phyloP scores from a whole-genome alignment of 2,113 vertebrate species.

The Crotalus horridus region DNA sequence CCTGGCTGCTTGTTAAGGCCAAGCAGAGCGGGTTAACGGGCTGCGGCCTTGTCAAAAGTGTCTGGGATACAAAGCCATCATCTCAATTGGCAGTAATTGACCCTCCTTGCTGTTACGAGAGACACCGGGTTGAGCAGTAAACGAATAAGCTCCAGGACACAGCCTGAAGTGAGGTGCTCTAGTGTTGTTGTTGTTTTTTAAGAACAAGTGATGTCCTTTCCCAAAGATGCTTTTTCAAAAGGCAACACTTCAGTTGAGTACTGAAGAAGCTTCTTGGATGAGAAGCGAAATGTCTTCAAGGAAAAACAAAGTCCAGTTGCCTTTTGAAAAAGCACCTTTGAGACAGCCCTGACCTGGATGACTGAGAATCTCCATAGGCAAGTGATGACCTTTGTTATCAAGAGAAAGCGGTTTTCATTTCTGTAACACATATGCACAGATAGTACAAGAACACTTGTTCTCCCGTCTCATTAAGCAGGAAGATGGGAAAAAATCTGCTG shows the following conservation, averaged over 20 bases:
- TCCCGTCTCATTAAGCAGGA: not conserved
- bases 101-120: not conserved
- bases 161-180: conserved; percentile 17
- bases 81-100: conserved; percentile 27
- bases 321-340: not conserved
- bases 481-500: not conserved
- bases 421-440: not conserved
- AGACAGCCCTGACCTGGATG: not conserved
- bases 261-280: not conserved
- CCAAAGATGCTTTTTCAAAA: not conserved
- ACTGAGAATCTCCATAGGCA: not conserved
- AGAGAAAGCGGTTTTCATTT: not conserved
- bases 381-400: not conserved
- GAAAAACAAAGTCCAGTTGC: not conserved
- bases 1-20: not conserved
- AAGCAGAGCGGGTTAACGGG: not conserved
- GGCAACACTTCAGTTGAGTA: not conserved
- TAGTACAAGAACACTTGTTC: not conserved
- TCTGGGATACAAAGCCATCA: conserved; percentile 23
- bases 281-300: not conserved
- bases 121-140: not conserved
- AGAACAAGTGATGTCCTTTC: not conserved
- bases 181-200: conserved; percentile 29
- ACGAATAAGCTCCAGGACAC: not conserved
- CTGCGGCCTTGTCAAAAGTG: not conserved